Evolutionary conservation across 2,888 invertebrate species (phyloP).

Genomic region (Troides oblongomaculatus): DNA sequence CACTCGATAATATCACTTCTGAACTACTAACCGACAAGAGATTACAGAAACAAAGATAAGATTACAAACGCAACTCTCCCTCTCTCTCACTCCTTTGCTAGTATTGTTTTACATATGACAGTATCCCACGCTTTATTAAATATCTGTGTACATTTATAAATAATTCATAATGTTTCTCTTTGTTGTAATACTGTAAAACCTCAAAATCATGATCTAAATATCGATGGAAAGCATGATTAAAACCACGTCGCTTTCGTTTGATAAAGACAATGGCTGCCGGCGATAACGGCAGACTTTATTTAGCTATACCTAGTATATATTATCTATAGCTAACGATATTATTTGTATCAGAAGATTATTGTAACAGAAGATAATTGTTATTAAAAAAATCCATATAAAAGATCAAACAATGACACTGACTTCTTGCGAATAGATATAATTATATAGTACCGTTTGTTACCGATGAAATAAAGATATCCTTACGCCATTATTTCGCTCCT

Average conservation of each 20-base stretch:
- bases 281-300: too few species aligned
- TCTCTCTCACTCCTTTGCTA: background rate
- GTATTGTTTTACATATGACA: background rate
- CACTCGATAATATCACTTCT: constrained; percentile 1
- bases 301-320: too few species aligned
- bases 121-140: background rate
- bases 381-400: too few species aligned
- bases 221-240: background rate
- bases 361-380: too few species aligned
- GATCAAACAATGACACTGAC: too few species aligned
- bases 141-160: background rate
- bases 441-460: too few species aligned
- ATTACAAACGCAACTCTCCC: constrained; percentile 1
- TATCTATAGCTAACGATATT: too few species aligned
- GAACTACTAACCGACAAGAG: constrained; percentile 3
- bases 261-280: too few species aligned
- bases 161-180: background rate
- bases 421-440: too few species aligned
- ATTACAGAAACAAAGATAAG: constrained; percentile 21
- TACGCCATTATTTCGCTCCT: too few species aligned
- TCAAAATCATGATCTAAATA: background rate
- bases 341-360: too few species aligned
- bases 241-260: background rate
- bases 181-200: background rate
- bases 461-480: too few species aligned